Evolutionary conservation across 2,888 invertebrate genomes (phyloP).

Genomic region (Pammene fasciana): DNA sequence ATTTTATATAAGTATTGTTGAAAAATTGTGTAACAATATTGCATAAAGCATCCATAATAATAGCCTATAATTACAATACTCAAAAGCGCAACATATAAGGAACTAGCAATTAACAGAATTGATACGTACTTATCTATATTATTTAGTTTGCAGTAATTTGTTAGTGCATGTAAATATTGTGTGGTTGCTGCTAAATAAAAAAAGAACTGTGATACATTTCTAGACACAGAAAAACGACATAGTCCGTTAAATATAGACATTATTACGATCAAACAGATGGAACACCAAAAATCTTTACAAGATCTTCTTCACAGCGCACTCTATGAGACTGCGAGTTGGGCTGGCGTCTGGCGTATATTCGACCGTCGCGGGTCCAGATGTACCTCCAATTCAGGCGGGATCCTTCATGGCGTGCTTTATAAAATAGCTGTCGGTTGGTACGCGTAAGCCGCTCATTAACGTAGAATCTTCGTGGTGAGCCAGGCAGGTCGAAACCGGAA

Average conservation of each 20-base stretch:
- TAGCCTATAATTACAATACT: no score
- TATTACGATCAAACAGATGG: not conserved
- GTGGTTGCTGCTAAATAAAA: no score
- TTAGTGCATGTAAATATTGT: no score
- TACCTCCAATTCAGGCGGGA: slow-evolving; percentile 19
- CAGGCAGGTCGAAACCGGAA: slow-evolving; percentile 5
- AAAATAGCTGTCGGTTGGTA: slow-evolving; percentile 22
- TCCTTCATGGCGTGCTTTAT: slow-evolving; percentile 21
- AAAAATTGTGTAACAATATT: no score
- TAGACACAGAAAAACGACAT: not conserved
- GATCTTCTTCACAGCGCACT: slow-evolving; percentile 21
- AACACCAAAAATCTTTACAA: slow-evolving; percentile 8
- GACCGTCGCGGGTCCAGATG: no score
- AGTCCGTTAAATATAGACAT: not conserved
- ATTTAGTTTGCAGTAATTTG: no score
- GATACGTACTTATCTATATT: no score
- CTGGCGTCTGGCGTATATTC: slow-evolving; percentile 19
- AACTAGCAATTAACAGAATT: no score
- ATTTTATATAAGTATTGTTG: no score
- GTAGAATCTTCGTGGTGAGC: not conserved
- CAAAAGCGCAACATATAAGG: no score
- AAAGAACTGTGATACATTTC: not conserved
- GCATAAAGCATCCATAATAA: no score
- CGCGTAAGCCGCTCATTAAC: slow-evolving; percentile 2
- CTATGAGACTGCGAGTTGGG: slow-evolving; percentile 6